Conservation (phyloP, 2,888 invertebrate genomes). For the Scaptomyza flava region DNA sequence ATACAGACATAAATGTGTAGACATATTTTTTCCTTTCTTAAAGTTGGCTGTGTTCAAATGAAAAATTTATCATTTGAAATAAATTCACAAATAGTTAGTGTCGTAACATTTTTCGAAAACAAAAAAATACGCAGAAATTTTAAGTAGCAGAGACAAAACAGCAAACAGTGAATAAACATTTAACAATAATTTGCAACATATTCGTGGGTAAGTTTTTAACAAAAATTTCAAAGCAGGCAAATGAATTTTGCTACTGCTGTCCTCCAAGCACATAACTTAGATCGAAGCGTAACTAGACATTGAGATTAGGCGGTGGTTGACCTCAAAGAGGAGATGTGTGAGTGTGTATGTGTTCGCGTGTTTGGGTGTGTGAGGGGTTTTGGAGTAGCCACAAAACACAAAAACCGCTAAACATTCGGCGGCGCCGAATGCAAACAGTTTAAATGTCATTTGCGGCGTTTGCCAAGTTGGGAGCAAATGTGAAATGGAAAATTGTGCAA, state of each 20-base stretch:
- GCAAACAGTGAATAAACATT: background rate
- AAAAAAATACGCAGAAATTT: background rate
- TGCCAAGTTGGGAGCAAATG: constrained; percentile 21
- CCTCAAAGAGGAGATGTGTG: background rate
- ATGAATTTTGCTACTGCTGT: background rate
- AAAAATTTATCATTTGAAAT: background rate
- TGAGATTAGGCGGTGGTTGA: constrained; percentile 35
- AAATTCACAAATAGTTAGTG: background rate
- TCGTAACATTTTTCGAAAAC: constrained; percentile 1
- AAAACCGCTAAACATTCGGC: constrained; percentile 67
- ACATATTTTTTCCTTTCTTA: no score
- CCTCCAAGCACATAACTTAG: background rate
- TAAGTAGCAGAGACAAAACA: background rate
- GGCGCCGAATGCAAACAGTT: constrained; percentile 69
- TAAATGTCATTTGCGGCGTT: constrained; percentile 65
- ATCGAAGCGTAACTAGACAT: constrained; percentile 56
- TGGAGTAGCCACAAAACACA: constrained; percentile 53
- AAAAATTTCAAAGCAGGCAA: no score
- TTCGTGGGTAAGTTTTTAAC: background rate
- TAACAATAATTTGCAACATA: constrained; percentile 1
- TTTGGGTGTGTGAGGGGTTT: background rate
- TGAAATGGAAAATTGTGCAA: constrained; percentile 37
- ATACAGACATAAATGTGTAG: background rate
- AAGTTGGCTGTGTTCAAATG: background rate
- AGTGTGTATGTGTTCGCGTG: background rate